Evolutionary conservation across 2,797 vertebrate species (phyloP).

Genomic region (Scolopax bukidnonensis): DNA sequence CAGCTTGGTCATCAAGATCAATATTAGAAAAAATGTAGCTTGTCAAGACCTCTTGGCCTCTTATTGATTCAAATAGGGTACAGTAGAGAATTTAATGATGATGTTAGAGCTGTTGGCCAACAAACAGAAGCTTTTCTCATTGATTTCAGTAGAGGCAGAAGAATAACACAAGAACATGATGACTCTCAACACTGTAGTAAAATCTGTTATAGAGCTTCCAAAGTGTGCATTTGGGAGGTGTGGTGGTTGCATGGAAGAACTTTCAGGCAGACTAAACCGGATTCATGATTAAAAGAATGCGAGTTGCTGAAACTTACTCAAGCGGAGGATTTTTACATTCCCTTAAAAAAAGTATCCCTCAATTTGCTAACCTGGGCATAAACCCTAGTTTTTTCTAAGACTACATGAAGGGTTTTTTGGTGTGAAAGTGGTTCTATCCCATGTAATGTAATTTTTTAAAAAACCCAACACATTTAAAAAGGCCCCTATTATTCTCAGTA

Average conservation of each 20-base stretch:
- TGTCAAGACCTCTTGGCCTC: constrained; percentile 75
- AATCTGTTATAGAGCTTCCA: neutral
- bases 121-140: constrained; percentile 58
- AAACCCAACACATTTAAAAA: neutral
- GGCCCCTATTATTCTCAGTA: neutral
- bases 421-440: neutral
- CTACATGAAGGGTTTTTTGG: neutral
- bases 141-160: constrained; percentile 66
- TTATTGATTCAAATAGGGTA: constrained; percentile 77
- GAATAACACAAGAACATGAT: constrained; percentile 48
- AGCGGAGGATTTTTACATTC: neutral
- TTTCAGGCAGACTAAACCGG: neutral
- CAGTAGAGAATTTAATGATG: constrained; percentile 75
- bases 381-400: neutral
- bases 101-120: constrained; percentile 63
- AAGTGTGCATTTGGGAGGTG: neutral
- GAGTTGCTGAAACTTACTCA: neutral
- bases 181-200: neutral
- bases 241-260: neutral
- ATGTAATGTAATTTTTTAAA: neutral
- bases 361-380: neutral
- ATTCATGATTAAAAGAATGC: neutral
- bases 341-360: neutral
- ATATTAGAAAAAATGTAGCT: constrained; percentile 73
- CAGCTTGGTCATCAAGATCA: constrained; percentile 81